Evolutionary conservation across 2,797 vertebrate species (phyloP), one percentile per base, ranked within the genome.

Genomic region (Cirrhinus molitorella): DNA sequence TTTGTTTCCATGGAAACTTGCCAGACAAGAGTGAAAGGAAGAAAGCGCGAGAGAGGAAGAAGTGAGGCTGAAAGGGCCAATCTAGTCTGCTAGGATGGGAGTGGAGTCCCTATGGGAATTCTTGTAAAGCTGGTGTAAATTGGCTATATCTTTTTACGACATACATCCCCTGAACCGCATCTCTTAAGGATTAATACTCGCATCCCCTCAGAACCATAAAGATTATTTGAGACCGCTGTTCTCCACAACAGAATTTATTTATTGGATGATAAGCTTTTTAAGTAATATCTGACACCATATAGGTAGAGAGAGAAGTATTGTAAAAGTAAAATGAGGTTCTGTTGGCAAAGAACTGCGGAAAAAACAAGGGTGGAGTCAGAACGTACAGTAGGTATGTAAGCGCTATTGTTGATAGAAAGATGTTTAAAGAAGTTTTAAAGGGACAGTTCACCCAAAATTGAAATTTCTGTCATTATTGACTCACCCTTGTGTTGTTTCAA

Each of bases 1-100:
- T 92, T 93, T 94, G 95, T 95, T 95, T 94, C 95, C 95, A 95
- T 95, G 94, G 95, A 94, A 94, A 95, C 95, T 82, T 95, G 92
- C 93, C 89, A 92, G 90, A 86, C 90, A 92, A 88, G 90, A 86
- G 85, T 88, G 83, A 91, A 87, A 88, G 88, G 87, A 88, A 67
- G 85, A 89, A 88, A 89, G 88, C 28, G 43, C 2, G 57, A 37
- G 86, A 23, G 47, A 51, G 76, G 45, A 34, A 51, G 71, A 67
- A 70, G 90, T 89, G 91, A 89, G 76, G 83, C 81, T 87, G 84
- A 87, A 86, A 87, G 85, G 91, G 88, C 92, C 92, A 90, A 93
- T 92, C 90, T 90, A 91, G 89, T 91, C 91, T 91, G 89, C 70
- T 72, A 87, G 87, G 79, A 85, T 76, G 79, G 90, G 90, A 91